Conservation (phyloP, 2,797 vertebrate genomes). For the Gambelia wislizenii region DNA sequence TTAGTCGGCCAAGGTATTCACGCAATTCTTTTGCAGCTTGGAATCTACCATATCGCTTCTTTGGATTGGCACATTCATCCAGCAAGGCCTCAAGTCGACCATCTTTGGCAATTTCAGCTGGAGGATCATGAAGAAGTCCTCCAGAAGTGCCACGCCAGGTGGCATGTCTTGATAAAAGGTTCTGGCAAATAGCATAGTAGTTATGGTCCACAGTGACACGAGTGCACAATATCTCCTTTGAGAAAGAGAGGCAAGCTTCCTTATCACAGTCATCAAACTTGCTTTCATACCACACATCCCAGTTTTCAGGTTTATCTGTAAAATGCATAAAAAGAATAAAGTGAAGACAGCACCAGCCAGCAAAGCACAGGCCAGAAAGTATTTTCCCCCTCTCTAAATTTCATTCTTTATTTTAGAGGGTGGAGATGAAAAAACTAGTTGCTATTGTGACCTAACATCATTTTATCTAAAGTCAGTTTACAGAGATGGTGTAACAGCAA, state of each 20-base stretch:
- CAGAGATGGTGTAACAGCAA: not conserved
- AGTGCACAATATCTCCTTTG: slow-evolving; percentile 95
- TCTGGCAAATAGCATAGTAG: slow-evolving; percentile 98
- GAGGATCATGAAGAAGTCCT: slow-evolving; percentile 95
- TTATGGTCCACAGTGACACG: slow-evolving; percentile 98
- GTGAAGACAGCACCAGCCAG: not conserved
- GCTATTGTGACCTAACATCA: not conserved
- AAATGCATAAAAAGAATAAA: slow-evolving; percentile 40
- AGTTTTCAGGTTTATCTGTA: slow-evolving; percentile 96
- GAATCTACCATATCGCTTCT: slow-evolving; percentile 93
- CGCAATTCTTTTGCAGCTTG: slow-evolving; percentile 94
- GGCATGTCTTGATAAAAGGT: slow-evolving; percentile 95
- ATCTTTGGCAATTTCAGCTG: slow-evolving; percentile 91
- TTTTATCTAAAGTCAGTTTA: not conserved
- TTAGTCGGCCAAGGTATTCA: slow-evolving; percentile 93
- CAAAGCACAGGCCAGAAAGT: slow-evolving; percentile 28
- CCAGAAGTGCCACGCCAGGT: slow-evolving; percentile 97
- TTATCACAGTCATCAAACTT: slow-evolving; percentile 97
- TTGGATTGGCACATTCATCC: slow-evolving; percentile 97
- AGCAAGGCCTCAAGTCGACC: slow-evolving; percentile 92
- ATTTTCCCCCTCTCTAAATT: not conserved
- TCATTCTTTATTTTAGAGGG: not conserved
- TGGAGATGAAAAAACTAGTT: not conserved
- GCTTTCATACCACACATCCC: slow-evolving; percentile 98
- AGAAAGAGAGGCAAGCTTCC: slow-evolving; percentile 99